Evolutionary conservation across 1,140 invertebrate species (phyloP), one percentile per base, ranked within the genome.

Genomic region (Phymastichus coffea): DNA sequence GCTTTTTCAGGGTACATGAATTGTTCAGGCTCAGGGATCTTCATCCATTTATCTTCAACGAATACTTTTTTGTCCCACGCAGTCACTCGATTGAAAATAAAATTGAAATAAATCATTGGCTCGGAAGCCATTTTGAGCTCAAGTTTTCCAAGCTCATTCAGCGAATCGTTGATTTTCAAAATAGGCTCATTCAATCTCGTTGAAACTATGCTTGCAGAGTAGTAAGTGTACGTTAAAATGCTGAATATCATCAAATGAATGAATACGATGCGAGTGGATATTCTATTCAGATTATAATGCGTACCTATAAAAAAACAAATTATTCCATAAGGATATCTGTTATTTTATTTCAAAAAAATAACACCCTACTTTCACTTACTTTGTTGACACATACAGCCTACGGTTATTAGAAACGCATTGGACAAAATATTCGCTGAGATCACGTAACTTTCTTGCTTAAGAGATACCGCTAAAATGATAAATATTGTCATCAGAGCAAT

Each of bases 141-240:
- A 23, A 63, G 65, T 26, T 72, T 72, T 0, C 66, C 64, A 8
- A 78, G 61, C 38, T 70, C 63, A 2, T 67, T 63, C 2, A 78
- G 56, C 1, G 73, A 75, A 64, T 77, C 75, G 17, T 78, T 76
- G 57, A 77, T 75, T 66, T 71, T 76, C 1, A 70, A 63, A 0
- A 74, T 57, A 0, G 74, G 73, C 56, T 74, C 67, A 48, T 70
- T 74, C 20, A 77, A 59, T 54, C 73, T 61, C 8, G 69, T 69
- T 0, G 75, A 77, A 4, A 78, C 73, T 19, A 77, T 66, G 52
- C 70, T 71, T 2, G 65, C 75, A 1, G 71, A 71, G 20, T 77
- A 77, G 54, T 76, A 78, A 61, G 76, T 76, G 15, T 70, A 72
- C 25, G 73, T 66, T 7, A 77, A 43, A 35, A 75, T 66, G 43